Evolutionary conservation across 23 tunicate species (phyloP).

Genomic region (Clavelina lepadiformis): DNA sequence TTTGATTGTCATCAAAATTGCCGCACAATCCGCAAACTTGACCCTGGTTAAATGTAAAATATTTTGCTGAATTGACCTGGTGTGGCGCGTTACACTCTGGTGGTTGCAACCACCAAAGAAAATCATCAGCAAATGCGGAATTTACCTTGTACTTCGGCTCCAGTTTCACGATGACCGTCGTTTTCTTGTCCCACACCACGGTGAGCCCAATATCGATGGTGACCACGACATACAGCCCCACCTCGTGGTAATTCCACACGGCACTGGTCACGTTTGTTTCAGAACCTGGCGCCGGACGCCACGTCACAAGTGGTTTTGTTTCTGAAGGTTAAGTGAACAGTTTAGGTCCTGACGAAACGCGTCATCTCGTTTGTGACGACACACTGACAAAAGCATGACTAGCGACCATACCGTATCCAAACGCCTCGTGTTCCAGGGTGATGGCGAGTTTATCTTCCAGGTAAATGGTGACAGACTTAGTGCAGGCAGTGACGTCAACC

Average conservation of each 20-base stretch:
- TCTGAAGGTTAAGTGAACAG: no score
- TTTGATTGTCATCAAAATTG: conserved; percentile 59
- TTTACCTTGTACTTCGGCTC: conserved; percentile 58
- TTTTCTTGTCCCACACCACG: conserved; percentile 56
- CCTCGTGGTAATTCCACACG: conserved; percentile 55
- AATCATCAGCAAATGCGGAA: no score
- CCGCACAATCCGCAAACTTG: conserved; percentile 72
- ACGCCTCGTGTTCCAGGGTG: conserved; percentile 14
- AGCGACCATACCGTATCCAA: conserved; percentile 47
- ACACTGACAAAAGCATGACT: no score
- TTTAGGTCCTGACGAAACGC: no score
- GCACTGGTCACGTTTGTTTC: conserved; percentile 23
- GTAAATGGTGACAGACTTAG: conserved; percentile 26
- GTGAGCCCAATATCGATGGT: conserved; percentile 34
- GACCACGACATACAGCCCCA: conserved; percentile 36
- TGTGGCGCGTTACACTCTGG: no score
- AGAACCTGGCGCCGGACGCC: conserved; percentile 47
- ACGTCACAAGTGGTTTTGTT: conserved; percentile 21
- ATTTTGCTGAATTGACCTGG: background rate
- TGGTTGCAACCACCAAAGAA: no score
- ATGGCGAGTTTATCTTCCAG: conserved; percentile 37
- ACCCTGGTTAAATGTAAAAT: conserved; percentile 22
- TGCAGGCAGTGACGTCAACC: conserved; percentile 34
- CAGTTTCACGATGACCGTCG: conserved; percentile 45
- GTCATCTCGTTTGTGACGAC: no score